Percentiles rank a stretch among this genome's conserved stretches.
Conservation (phyloP, 2,888 invertebrate genomes). For the Stegophylla sp. region DNA sequence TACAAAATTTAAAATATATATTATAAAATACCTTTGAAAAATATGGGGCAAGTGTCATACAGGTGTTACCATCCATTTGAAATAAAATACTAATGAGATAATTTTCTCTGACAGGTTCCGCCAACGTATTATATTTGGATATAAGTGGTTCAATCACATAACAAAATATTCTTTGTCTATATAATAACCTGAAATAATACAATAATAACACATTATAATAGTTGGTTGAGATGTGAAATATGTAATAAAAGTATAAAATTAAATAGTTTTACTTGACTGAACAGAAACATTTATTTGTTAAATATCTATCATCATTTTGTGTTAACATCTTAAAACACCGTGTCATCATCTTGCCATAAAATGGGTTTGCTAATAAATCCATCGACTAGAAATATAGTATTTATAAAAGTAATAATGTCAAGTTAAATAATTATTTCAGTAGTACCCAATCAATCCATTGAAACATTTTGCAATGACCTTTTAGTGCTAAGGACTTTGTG, state of each 20-base stretch:
- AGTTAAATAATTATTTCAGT: background rate
- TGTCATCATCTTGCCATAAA: slow-evolving; percentile 30
- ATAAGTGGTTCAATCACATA: slow-evolving; percentile 53
- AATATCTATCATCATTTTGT: slow-evolving; percentile 23
- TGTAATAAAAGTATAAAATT: background rate
- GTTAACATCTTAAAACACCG: slow-evolving; percentile 50
- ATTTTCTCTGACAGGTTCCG: slow-evolving; percentile 52
- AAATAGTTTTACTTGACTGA: slow-evolving; percentile 33
- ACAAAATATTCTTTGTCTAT: slow-evolving; percentile 57
- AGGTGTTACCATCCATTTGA: slow-evolving; percentile 50
- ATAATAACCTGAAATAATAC: slow-evolving; percentile 42
- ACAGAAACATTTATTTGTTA: slow-evolving; percentile 48
- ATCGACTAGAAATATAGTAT: slow-evolving; percentile 57
- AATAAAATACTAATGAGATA: slow-evolving; percentile 50
- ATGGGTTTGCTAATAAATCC: slow-evolving; percentile 34
- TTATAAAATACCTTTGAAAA: slow-evolving; percentile 45
- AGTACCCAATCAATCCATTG: slow-evolving; percentile 56
- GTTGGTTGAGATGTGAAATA: background rate
- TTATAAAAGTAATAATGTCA: background rate
- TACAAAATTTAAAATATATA: too few species aligned
- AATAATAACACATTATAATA: slow-evolving; percentile 1
- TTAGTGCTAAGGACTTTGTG: slow-evolving; percentile 56
- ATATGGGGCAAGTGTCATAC: slow-evolving; percentile 42
- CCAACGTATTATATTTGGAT: slow-evolving; percentile 12
- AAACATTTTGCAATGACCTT: slow-evolving; percentile 56